Evolutionary conservation across 2,113 vertebrate genomes (phyloP).

Genomic region (Psammodynastes pulverulentus): DNA sequence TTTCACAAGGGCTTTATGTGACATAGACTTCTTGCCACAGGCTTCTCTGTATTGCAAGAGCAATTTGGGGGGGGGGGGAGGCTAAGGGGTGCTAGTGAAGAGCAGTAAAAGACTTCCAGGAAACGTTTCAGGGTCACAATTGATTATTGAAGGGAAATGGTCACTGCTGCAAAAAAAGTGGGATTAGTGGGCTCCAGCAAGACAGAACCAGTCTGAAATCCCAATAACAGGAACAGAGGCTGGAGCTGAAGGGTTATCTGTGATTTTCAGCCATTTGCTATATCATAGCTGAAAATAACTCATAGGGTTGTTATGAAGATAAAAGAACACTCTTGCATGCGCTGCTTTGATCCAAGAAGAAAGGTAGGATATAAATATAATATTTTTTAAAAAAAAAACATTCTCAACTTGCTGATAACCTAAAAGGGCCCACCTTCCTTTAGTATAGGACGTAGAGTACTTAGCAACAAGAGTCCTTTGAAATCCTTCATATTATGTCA

Average conservation of each 20-base stretch:
- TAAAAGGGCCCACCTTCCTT: not conserved
- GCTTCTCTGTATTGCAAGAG: not conserved
- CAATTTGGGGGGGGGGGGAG: not conserved
- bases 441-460: not conserved
- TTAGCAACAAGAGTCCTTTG: not conserved
- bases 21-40: not conserved
- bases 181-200: not conserved
- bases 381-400: not conserved
- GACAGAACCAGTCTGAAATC: not conserved
- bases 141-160: not conserved
- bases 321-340: not conserved
- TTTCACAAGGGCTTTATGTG: not conserved
- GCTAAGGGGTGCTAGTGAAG: not conserved
- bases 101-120: not conserved
- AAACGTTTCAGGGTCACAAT: not conserved
- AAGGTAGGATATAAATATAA: not conserved
- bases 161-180: not conserved
- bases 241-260: not conserved
- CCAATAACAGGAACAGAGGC: not conserved
- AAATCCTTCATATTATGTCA: constrained; percentile 22
- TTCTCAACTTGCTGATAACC: not conserved
- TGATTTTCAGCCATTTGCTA: not conserved
- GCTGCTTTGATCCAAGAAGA: not conserved
- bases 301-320: not conserved
- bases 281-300: not conserved